Base-by-base conservation (phyloP, 2,113 vertebrate species). In the Indicator maculatus region DNA sequence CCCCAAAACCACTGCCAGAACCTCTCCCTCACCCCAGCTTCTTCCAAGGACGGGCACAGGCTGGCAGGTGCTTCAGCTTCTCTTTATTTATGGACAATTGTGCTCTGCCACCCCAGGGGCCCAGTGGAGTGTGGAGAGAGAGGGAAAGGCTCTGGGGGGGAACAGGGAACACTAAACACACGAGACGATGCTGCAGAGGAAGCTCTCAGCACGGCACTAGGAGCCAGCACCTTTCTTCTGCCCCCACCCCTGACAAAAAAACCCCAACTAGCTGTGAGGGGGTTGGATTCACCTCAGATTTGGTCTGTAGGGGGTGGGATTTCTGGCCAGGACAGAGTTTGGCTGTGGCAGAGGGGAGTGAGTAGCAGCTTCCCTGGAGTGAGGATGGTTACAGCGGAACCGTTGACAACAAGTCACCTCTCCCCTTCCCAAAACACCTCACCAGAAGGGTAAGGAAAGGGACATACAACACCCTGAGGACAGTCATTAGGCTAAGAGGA, bases 51-150 rank as follows among this genome's bases (percentile, higher is more conserved):
- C 2, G 0, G 7, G 8, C 26, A 14, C 11, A 69, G 33, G 8
- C 24, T 3, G 4, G 44, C 4, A 6, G 87, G 92, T 96, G 94
- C 88, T 96, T 96, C 89, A 97, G 95, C 95, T 96, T 94, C 66
- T 94, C 82, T 97, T 97, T 97, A 97, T 95, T 97, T 95, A 93
- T 84, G 86, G 76, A 93, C 24, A 91, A 66, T 90, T 86, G 93
- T 95, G 90, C 89, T 95, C 91, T 67, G 63, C 59, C 75, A 19
- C 61, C 90, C 82, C 70, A 45, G 36, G 72, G 89, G 71, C n/a
- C 79, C 79, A 6, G 31, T 18, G 33, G 78, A 89, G 95, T 58
- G 90, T 33, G 17, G 86, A 56, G 60, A 12, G 28, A 5, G 53
- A 47, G 61, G 86, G 36, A 16, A 8, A 31, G 36, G 47, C 52